Base-by-base conservation (phyloP, 2,113 vertebrate genomes). In the Cacatua alba region DNA sequence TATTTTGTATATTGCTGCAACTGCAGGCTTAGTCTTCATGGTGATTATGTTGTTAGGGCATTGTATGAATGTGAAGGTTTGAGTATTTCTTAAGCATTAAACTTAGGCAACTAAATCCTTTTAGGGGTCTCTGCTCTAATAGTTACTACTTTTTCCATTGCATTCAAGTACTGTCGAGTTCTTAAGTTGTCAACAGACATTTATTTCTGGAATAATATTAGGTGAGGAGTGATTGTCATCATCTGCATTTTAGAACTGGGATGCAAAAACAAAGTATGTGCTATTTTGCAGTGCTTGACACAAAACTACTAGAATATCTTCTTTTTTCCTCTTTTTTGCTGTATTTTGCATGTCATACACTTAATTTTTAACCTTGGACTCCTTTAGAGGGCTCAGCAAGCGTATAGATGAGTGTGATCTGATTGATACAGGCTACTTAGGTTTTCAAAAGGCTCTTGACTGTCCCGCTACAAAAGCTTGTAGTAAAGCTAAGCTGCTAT, bases 321-420 rank as follows among this genome's bases (percentile, higher is more conserved):
- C 23, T 33, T 16, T 8, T 8, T 0, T 13, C 5, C 2, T 18
- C 9, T 52, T 44, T 35, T 82, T 46, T 26, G 3, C 35, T 49
- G 13, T 49, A 4, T 44, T 6, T 48, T 76, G 37, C 17, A 35
- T 0, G 9, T 74, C 8, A 51, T 51, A 13, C 0, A 1, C 17
- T 62, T 81, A 11, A 21, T 62, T 88, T 80, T 74, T 17, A 74
- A 11, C 19, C 23, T 62, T 83, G 24, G 35, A 44, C 24, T 16
- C 63, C 24, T 69, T 83, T 44, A n/a, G 44, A 68, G 10, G 35
- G 10, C 3, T 62, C 62, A 59, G 26, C 17, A 70, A 53, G 11
- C 6, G 20, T 41, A 28, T 52, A 67, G 18, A 33, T 70, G 70
- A 43, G 6, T 23, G 31, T 55, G 28, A 59, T 81, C 17, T 84